Evolutionary conservation across 1,140 invertebrate genomes (phyloP).

Genomic region (Lordiphosa collinella): DNA sequence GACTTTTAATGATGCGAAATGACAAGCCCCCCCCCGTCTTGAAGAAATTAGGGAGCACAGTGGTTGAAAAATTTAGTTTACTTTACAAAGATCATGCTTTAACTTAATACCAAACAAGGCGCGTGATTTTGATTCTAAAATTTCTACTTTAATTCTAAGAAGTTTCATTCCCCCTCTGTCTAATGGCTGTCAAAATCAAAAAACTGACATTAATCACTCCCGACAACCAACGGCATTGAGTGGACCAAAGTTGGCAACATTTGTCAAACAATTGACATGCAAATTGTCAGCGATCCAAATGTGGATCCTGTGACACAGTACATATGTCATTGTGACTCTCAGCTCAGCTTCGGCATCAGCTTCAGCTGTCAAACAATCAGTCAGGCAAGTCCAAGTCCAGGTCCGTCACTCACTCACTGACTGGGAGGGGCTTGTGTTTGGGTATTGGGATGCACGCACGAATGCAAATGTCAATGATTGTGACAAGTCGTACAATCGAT

Average conservation of each 20-base stretch:
- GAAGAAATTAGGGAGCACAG: no score
- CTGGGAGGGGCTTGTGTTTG: neutral
- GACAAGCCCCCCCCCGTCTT: no score
- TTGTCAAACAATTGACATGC: conserved; percentile 75
- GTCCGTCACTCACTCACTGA: conserved; percentile 52
- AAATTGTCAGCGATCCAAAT: conserved; percentile 58
- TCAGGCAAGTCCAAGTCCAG: conserved; percentile 46
- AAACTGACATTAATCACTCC: conserved; percentile 67
- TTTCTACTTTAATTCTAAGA: no score
- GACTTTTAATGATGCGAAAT: conserved; percentile 66
- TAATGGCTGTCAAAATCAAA: conserved; percentile 72
- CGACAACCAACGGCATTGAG: conserved; percentile 56
- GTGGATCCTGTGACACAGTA: conserved; percentile 33
- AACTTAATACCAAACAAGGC: no score
- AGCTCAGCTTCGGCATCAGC: neutral
- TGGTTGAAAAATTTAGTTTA: no score
- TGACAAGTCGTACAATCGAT: conserved; percentile 54
- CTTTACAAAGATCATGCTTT: no score
- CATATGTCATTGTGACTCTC: conserved; percentile 68
- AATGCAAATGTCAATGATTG: conserved; percentile 74
- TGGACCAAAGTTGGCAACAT: conserved; percentile 71
- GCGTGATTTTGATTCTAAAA: no score
- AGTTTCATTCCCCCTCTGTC: conserved; percentile 32
- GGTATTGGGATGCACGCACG: conserved; percentile 51
- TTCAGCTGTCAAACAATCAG: conserved; percentile 69